Base-by-base conservation (phyloP, 1,140 invertebrate species). In the Trigoniulus corallinus region DNA sequence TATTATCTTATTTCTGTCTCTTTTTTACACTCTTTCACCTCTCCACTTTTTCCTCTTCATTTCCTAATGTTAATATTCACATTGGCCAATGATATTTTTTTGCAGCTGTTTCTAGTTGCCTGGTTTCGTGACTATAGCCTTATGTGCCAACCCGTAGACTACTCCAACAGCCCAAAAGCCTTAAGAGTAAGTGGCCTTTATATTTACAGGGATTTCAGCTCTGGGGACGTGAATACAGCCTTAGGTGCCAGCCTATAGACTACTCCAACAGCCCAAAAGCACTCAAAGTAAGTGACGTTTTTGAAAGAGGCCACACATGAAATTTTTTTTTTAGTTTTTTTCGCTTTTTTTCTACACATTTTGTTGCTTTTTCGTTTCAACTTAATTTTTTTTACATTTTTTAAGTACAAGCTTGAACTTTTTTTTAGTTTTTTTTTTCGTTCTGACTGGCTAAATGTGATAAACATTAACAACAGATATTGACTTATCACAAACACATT, bases 91-190 rank as follows among this genome's bases (percentile, higher is more conserved):
- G n/a, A n/a, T n/a, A n/a, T n/a, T n/a, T 34, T 34, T 34, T 34
- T 34, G 15, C 29, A 34, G 29, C 29, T 34, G 29, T 34, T 7
- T 34, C 7, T 34, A 34, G 15, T 34, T 15, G 29, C 7, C 29
- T 34, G 29, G 29, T 34, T 34, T 34, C 54, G 61, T 45, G 61
- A 60, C 2, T 92, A 92, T 68, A 89, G 78, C 63, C 82, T 83
- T 60, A 74, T 72, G 59, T 95, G 88, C 69, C 83, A 95, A 69
- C 84, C 86, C n/a, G 84, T 93, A 53, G 82, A 88, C 68, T 88
- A 88, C 66, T 81, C 82, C 26, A 66, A 76, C 57, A 74, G 74
- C 60, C 80, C 82, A 37, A 67, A 77, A 62, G 84, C 88, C 49
- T 62, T 82, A 62, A 76, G 83, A 72, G 85, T 92, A 77, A 84